A percentile compares a stretch with the other conserved stretches of the same genome.
These are phyloP conservation scores for Myrmecobius fasciatus DNA, from an alignment of 2,113 vertebrate genomes.

Conservation along the genomic window DNA sequence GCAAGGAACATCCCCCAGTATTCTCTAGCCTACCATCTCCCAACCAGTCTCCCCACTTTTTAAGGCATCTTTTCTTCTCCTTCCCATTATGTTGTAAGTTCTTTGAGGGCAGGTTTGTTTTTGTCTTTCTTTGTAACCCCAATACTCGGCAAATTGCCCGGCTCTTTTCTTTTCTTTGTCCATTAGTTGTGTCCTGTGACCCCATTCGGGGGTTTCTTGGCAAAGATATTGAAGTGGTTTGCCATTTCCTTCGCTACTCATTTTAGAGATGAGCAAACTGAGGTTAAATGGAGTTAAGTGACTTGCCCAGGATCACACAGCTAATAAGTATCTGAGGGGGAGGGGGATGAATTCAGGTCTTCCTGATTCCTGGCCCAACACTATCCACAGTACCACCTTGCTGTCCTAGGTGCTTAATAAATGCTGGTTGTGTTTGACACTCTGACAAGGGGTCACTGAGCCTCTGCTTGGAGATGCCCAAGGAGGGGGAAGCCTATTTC, in stretches of 20 bases:
- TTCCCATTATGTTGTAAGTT: neutral
- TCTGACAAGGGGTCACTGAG: neutral
- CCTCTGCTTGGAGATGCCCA: neutral
- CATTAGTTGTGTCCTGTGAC: neutral
- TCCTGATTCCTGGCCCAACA: neutral
- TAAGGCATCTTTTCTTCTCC: neutral
- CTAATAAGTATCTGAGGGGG: too few relatives aligned
- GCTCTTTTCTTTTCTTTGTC: neutral
- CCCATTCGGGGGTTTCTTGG: neutral
- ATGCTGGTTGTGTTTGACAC: neutral
- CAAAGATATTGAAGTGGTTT: neutral
- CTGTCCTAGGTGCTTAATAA: neutral
- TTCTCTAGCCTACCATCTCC: neutral
- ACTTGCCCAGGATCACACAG: too few relatives aligned
- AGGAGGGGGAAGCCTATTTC: neutral
- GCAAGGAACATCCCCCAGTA: neutral
- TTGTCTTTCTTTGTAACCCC: neutral
- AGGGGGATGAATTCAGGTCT: too few relatives aligned
- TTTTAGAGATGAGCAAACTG: neutral
- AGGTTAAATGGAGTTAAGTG: neutral
- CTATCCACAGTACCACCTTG: neutral
- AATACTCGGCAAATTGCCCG: neutral
- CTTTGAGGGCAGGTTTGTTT: too few relatives aligned
- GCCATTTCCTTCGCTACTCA: neutral
- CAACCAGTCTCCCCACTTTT: neutral